Evolutionary conservation across 2,888 invertebrate genomes (phyloP).

Genomic region (Platycheirus rosarum): DNA sequence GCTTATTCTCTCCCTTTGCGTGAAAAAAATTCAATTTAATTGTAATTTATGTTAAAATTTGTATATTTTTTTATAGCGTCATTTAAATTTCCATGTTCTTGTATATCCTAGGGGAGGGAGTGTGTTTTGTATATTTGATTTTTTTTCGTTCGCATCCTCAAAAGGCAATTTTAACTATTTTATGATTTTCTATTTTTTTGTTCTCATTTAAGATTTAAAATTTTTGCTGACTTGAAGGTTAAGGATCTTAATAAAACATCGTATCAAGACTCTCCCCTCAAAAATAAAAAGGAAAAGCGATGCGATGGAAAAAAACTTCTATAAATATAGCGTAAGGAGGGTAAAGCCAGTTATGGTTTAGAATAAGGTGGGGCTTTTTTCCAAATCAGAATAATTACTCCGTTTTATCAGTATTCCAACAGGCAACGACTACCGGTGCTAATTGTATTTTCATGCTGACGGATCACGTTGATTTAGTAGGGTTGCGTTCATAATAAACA

Average conservation of each 20-base stretch:
- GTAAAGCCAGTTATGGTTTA: too few species aligned
- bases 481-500: slow-evolving; percentile 1
- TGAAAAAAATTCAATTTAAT: slow-evolving; percentile 28
- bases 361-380: slow-evolving; percentile 14
- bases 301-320: too few species aligned
- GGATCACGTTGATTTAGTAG: slow-evolving; percentile 17
- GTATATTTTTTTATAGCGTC: slow-evolving; percentile 24
- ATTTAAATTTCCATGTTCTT: slow-evolving; percentile 13
- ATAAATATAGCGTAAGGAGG: too few species aligned
- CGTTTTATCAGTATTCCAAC: slow-evolving; percentile 28
- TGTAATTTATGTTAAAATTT: slow-evolving; percentile 34
- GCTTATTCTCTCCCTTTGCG: slow-evolving; percentile 1
- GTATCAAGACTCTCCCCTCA: not conserved
- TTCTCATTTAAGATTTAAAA: slow-evolving; percentile 14
- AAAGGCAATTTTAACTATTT: slow-evolving; percentile 31
- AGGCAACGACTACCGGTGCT: slow-evolving; percentile 29
- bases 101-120: not conserved
- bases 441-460: slow-evolving; percentile 29
- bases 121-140: not conserved
- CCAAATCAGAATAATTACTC: slow-evolving; percentile 22
- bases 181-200: slow-evolving; percentile 17
- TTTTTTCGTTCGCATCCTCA: not conserved
- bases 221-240: slow-evolving; percentile 25
- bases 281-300: slow-evolving; percentile 4
- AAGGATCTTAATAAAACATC: slow-evolving; percentile 5